Conservation (phyloP, 1,140 invertebrate species). For the Chironomus striatipennis region DNA sequence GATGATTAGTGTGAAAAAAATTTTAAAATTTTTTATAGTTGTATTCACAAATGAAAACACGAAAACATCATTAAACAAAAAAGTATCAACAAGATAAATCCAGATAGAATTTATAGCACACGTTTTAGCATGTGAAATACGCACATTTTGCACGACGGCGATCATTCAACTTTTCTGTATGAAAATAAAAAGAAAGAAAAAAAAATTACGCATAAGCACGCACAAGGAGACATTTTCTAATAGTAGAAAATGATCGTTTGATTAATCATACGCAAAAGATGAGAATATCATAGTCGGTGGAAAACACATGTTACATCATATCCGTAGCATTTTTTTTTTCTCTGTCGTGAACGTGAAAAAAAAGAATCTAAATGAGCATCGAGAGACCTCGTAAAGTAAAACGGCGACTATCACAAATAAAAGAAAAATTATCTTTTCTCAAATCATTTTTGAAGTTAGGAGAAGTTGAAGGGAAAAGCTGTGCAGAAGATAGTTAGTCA, state of each 20-base stretch:
- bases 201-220: background rate
- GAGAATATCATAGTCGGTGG: background rate
- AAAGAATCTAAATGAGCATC: background rate
- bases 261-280: background rate
- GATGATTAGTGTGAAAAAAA: too few species aligned
- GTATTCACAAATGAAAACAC: background rate
- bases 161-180: background rate
- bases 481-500: too few species aligned
- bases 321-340: background rate
- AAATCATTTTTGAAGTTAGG: too few species aligned
- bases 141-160: background rate
- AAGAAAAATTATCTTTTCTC: too few species aligned
- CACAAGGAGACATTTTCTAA: background rate
- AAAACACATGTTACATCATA: constrained; percentile 8
- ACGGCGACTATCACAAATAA: too few species aligned
- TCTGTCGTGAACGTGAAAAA: background rate
- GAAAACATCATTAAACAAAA: background rate
- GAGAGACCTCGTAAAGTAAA: too few species aligned
- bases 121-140: background rate
- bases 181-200: background rate
- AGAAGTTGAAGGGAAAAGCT: too few species aligned
- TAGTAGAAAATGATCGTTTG: background rate
- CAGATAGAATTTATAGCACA: constrained; percentile 1
- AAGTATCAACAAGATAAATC: background rate
- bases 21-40: too few species aligned